Conservation (phyloP, 2,113 vertebrate genomes). For the Silurus asotus region DNA sequence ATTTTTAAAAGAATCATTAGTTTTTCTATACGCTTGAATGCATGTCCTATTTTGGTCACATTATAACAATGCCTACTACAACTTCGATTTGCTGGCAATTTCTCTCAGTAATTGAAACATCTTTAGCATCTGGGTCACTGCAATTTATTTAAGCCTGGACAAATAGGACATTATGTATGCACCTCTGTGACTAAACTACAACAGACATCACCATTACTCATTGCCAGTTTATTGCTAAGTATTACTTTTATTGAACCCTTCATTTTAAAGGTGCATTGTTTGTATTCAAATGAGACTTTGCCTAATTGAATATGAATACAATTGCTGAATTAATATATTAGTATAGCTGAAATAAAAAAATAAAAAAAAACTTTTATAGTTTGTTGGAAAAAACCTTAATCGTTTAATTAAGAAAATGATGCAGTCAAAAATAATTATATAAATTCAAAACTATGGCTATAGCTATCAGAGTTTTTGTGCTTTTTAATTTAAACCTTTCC, state of each 20-base stretch:
- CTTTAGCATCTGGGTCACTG: conserved; percentile 5
- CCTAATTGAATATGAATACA: neutral
- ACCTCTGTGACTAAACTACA: neutral
- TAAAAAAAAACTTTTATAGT: neutral
- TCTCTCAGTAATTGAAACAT: neutral
- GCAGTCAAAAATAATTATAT: too few relatives aligned
- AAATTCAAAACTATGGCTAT: neutral
- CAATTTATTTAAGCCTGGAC: neutral
- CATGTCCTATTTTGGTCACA: neutral
- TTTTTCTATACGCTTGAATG: neutral
- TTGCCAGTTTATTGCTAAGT: neutral
- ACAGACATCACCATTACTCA: neutral
- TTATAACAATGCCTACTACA: neutral
- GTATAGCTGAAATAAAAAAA: too few relatives aligned
- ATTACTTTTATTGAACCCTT: neutral
- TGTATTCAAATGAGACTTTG: neutral
- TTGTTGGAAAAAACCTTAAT: neutral
- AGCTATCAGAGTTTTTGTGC: neutral
- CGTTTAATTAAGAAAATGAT: neutral
- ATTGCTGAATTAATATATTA: neutral
- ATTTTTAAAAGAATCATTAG: neutral
- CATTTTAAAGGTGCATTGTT: neutral
- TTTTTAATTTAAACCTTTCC: neutral
- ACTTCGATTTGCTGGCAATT: neutral
- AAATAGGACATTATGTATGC: neutral